Conservation (phyloP, 64 coral and sea anemone species). For the Hydrozoanthus tunicans region DNA sequence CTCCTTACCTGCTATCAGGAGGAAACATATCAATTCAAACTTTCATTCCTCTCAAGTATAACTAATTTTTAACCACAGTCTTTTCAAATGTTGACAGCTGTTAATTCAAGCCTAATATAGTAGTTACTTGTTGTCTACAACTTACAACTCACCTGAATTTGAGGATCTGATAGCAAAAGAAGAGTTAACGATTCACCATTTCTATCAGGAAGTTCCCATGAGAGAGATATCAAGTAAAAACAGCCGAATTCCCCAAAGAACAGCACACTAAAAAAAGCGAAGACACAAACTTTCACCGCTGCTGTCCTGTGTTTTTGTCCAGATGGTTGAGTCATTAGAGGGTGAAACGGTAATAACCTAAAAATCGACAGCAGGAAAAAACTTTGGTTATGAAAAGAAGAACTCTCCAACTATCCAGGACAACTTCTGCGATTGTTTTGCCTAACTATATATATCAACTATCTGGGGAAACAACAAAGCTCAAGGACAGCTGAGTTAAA, state of each 20-base stretch:
- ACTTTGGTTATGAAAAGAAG: not conserved
- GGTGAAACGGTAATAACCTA: not conserved
- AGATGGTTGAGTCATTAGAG: not conserved
- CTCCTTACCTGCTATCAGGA: no score
- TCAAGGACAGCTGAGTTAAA: no score
- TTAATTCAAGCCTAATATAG: not conserved
- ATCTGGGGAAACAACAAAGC: no score
- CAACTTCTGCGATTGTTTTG: no score
- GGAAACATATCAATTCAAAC: no score
- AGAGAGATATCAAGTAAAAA: slow-evolving; percentile 37
- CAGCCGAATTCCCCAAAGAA: slow-evolving; percentile 57
- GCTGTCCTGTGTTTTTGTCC: not conserved
- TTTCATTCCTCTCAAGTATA: no score
- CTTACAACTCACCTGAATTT: slow-evolving; percentile 54
- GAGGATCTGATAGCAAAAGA: slow-evolving; percentile 54
- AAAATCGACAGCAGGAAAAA: not conserved
- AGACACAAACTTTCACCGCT: slow-evolving; percentile 4
- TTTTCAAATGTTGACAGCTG: not conserved
- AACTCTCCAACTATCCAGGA: not conserved
- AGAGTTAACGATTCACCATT: slow-evolving; percentile 36
- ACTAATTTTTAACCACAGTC: no score
- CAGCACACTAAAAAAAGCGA: not conserved
- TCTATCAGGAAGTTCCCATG: slow-evolving; percentile 39
- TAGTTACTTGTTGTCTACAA: not conserved
- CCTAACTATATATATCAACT: no score